Evolutionary conservation across 1,140 invertebrate species (phyloP).

Genomic region (Ceratoteleas bidentatus): DNA sequence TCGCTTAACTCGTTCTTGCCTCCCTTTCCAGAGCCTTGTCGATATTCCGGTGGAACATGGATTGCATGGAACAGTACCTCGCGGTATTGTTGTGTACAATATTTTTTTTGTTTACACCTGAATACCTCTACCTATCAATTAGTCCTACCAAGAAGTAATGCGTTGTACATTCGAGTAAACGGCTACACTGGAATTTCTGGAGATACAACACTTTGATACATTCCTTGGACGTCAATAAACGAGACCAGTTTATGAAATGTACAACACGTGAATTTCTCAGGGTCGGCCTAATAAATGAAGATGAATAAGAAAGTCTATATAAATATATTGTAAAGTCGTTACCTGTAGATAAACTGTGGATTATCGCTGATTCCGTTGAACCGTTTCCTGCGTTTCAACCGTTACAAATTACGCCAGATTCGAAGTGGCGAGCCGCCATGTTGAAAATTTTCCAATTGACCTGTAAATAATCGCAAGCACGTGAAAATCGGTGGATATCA

Average conservation of each 20-base stretch:
- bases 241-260: too few relatives aligned
- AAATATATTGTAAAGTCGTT: slow-evolving; percentile 32
- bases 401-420: slow-evolving; percentile 23
- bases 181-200: too few relatives aligned
- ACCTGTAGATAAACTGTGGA: slow-evolving; percentile 29
- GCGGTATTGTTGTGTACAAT: not conserved
- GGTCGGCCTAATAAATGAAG: not conserved
- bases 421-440: too few relatives aligned
- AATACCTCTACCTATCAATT: too few relatives aligned
- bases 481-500: slow-evolving; percentile 9
- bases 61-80: not conserved
- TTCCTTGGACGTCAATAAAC: too few relatives aligned
- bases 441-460: slow-evolving; percentile 7
- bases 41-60: not conserved
- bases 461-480: slow-evolving; percentile 33
- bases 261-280: too few relatives aligned
- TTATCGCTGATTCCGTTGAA: slow-evolving; percentile 9
- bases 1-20: not conserved
- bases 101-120: too few relatives aligned
- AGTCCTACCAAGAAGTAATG: too few relatives aligned
- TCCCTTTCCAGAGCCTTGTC: not conserved
- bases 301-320: slow-evolving; percentile 27
- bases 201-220: too few relatives aligned
- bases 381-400: slow-evolving; percentile 17
- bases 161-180: too few relatives aligned